These are phyloP conservation scores for Tipula helvola DNA, from an alignment of 2,888 invertebrate species.

Conservation along the genomic window DNA sequence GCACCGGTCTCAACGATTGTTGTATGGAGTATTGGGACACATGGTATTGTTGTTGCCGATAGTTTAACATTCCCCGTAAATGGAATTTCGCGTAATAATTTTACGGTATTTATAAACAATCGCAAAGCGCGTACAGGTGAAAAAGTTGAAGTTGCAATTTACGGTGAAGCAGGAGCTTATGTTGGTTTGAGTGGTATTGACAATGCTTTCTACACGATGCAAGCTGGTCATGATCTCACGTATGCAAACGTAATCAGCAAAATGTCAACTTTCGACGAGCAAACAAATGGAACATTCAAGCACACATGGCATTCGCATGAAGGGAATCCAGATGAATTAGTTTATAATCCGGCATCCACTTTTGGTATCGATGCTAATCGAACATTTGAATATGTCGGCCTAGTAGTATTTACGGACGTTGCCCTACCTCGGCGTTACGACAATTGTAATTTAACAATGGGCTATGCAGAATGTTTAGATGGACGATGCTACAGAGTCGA, in stretches of 20 bases:
- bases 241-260: constrained; percentile 77
- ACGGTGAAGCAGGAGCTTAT: constrained; percentile 88
- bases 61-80: constrained; percentile 94
- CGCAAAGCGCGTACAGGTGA: constrained; percentile 89
- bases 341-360: constrained; percentile 79
- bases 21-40: constrained; percentile 72
- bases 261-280: constrained; percentile 79
- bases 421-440: constrained; percentile 53
- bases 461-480: constrained; percentile 67
- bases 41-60: constrained; percentile 81
- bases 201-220: constrained; percentile 81
- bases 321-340: constrained; percentile 72
- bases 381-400: constrained; percentile 81
- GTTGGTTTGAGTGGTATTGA: constrained; percentile 87
- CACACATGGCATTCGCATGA: constrained; percentile 77
- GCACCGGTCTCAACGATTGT: constrained; percentile 84
- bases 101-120: constrained; percentile 77
- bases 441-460: constrained; percentile 58
- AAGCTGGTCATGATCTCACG: constrained; percentile 81
- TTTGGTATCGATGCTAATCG: constrained; percentile 89
- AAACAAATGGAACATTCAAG: constrained; percentile 69
- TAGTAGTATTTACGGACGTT: constrained; percentile 86
- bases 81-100: constrained; percentile 86
- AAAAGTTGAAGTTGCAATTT: constrained; percentile 84
- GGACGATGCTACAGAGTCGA: constrained; percentile 64